These are phyloP conservation scores for Notarius quadriscutis DNA, from an alignment of 2,113 vertebrate genomes.

Conservation along the genomic window DNA sequence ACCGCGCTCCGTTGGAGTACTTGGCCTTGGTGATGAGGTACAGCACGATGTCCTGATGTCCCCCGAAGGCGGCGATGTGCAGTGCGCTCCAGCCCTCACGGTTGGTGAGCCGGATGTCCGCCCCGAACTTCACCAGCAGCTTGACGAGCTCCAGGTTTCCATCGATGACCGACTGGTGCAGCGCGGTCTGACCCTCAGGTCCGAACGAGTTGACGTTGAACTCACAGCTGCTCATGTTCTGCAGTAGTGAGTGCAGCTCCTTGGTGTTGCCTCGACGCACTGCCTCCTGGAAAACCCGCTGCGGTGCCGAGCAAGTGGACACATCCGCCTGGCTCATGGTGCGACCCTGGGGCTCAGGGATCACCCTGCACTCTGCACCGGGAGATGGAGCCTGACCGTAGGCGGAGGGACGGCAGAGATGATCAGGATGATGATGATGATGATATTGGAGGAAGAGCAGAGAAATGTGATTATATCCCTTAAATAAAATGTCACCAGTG, in stretches of 20 bases:
- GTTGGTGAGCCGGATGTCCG: slow-evolving; percentile 95
- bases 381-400: background rate
- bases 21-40: slow-evolving; percentile 99
- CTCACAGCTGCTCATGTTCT: slow-evolving; percentile 96
- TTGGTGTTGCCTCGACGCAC: slow-evolving; percentile 94
- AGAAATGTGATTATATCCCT: background rate
- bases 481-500: background rate
- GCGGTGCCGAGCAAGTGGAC: slow-evolving; percentile 87
- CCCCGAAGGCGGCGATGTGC: slow-evolving; percentile 97
- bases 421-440: background rate
- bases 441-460: background rate
- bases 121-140: slow-evolving; percentile 96
- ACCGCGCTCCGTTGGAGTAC: slow-evolving; percentile 89
- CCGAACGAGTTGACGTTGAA: slow-evolving; percentile 99
- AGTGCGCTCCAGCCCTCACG: slow-evolving; percentile 97
- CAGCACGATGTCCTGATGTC: slow-evolving; percentile 98
- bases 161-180: slow-evolving; percentile 96
- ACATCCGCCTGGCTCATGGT: slow-evolving; percentile 95
- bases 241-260: slow-evolving; percentile 93
- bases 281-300: slow-evolving; percentile 95
- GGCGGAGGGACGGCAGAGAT: background rate
- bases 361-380: background rate
- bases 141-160: slow-evolving; percentile 98
- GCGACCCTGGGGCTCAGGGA: slow-evolving; percentile 14
- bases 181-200: slow-evolving; percentile 94